A percentile compares a stretch with the other conserved stretches of the same genome.
Evolutionary conservation across 2,888 invertebrate species (phyloP).

Genomic region (Idaea aversata): DNA sequence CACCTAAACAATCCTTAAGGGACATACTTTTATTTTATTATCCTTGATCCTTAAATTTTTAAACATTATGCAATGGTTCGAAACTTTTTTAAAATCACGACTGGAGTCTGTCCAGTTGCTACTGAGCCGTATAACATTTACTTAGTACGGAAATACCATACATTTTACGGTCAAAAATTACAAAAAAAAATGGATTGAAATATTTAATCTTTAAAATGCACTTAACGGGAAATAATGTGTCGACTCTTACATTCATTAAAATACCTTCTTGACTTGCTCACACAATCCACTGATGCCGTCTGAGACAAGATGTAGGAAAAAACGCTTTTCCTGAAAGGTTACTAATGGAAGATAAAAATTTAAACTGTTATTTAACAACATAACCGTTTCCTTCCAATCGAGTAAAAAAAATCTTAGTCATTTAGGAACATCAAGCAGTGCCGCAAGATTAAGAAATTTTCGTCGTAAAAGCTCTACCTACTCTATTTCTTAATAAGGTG

Average conservation of each 20-base stretch:
- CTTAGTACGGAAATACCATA: no score
- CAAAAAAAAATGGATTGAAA: conserved; percentile 39
- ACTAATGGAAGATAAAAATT: no score
- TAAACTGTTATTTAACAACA: no score
- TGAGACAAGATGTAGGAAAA: neutral
- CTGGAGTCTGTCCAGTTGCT: no score
- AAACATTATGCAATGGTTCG: no score
- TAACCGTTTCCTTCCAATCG: no score
- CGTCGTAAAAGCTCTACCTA: neutral
- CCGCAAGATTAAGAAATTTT: neutral
- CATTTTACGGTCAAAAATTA: conserved; percentile 26
- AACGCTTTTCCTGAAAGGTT: neutral
- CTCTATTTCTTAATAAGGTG: no score
- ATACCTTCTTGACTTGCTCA: conserved; percentile 46
- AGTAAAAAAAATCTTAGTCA: neutral
- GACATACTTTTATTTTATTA: no score
- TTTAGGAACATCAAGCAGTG: neutral
- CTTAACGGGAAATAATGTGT: conserved; percentile 53
- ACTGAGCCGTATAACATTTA: no score
- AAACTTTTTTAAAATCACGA: no score
- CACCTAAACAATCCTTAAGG: no score
- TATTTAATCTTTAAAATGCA: conserved; percentile 57
- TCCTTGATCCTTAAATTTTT: no score
- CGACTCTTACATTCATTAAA: conserved; percentile 68
- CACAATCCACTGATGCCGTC: neutral